Evolutionary conservation across 2,113 vertebrate genomes (phyloP), one percentile per base, ranked within the genome.

Genomic region (Pogonocichla stellata): DNA sequence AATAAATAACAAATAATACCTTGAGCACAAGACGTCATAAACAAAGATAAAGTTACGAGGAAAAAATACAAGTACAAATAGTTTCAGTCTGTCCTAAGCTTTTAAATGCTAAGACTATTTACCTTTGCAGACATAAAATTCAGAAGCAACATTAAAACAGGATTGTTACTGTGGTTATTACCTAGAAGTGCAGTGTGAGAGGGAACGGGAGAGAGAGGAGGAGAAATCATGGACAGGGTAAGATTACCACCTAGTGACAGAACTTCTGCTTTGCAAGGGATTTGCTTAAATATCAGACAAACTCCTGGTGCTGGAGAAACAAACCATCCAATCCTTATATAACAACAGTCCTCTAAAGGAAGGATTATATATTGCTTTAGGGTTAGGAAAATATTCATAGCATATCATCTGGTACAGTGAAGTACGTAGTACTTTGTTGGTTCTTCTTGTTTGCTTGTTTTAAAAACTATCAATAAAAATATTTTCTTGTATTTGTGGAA

Each of bases 181-280:
- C 3, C 54, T 56, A 4, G 15, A 51, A 71, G 25, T 0, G 25
- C 29, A 24, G 28, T 0, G 23, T 2, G 9, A 25, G 19, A 77
- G 24, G 13, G 20, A 43, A 20, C 1, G 7, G 8, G 6, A 14
- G 14, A 47, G 25, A 22, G 5, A 50, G 48, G 14, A 43, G 26
- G 20, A 2, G 11, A 42, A 66, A 64, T 19, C 22, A 33, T 19
- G 42, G 17, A 19, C 33, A 43, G 86, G 40, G 47, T 58, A 88
- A 95, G 83, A 57, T 23, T 73, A 26, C 97, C 97, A 95, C 28
- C 97, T 96, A 97, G 95, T 64, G 97, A 77, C 65, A 47, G 11
- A 69, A 17, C 4, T 10, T 47, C 1, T 29, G 43, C 72, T 42
- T 50, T 74, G 66, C 90, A 91, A 8, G 15, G 4, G 26, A 3